Evolutionary conservation across 2,113 vertebrate genomes (phyloP).

Genomic region (Gopherus evgoodei): DNA sequence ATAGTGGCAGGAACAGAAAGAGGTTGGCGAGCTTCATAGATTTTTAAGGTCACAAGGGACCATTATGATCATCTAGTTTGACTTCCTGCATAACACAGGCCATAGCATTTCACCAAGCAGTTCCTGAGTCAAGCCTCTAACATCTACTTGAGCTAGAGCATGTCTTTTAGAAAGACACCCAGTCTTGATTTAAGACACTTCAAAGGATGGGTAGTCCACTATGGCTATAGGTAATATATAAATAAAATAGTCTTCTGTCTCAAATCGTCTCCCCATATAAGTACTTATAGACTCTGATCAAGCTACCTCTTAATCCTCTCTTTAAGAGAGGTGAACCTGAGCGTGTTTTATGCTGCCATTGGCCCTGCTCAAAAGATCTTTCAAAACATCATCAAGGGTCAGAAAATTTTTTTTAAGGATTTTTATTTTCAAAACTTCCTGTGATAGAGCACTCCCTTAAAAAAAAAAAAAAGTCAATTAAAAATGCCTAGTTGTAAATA

Average conservation of each 20-base stretch:
- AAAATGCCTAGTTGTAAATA: background rate
- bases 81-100: background rate
- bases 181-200: background rate
- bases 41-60: background rate
- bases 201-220: fast-evolving
- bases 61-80: background rate
- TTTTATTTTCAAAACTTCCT: background rate
- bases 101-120: background rate
- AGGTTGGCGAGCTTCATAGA: background rate
- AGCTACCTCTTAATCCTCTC: background rate
- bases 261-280: background rate
- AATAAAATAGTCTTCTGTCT: background rate
- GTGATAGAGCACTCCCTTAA: background rate
- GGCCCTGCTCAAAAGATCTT: background rate
- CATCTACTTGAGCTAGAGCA: background rate
- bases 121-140: background rate
- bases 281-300: background rate
- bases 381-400: background rate
- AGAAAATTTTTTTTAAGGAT: background rate
- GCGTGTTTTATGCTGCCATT: fast-evolving
- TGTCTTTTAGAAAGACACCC: background rate
- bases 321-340: background rate
- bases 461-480: background rate
- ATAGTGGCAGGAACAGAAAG: background rate
- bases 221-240: background rate